Conservation (phyloP, 2,797 vertebrate species). For the Eremophila alpestris region DNA sequence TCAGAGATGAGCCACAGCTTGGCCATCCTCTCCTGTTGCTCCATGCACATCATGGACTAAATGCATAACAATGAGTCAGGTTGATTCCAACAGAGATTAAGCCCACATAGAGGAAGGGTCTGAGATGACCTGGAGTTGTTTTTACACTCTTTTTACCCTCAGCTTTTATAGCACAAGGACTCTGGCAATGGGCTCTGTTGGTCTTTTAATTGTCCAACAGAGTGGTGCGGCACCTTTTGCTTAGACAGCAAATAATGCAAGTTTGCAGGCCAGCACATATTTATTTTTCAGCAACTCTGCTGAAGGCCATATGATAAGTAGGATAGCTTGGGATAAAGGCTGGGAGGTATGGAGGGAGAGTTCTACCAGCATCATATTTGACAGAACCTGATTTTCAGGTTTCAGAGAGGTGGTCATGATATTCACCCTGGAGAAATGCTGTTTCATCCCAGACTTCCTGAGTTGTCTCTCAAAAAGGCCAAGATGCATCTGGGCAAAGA, state of each 20-base stretch:
- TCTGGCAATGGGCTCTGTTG: background rate
- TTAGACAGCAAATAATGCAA: background rate
- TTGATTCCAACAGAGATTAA: background rate
- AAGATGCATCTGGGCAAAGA: background rate
- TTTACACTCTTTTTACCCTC: background rate
- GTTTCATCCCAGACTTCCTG: rapidly evolving
- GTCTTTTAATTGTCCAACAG: background rate
- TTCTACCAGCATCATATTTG: background rate
- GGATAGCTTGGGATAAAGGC: background rate
- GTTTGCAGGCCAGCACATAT: background rate
- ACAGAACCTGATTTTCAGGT: background rate
- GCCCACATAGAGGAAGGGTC: background rate
- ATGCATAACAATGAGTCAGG: background rate
- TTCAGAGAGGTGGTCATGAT: background rate
- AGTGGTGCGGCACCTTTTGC: background rate
- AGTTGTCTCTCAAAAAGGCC: background rate
- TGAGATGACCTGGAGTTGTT: background rate
- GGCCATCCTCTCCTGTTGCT: background rate
- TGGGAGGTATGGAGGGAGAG: background rate
- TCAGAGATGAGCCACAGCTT: background rate
- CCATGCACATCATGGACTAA: background rate
- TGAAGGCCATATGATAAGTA: background rate
- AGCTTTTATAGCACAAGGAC: background rate
- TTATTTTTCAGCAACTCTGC: background rate
- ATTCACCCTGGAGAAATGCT: background rate